phyloP scores from a whole-genome alignment of 2,888 invertebrate genomes.

The Ennomos fuscantarius region DNA sequence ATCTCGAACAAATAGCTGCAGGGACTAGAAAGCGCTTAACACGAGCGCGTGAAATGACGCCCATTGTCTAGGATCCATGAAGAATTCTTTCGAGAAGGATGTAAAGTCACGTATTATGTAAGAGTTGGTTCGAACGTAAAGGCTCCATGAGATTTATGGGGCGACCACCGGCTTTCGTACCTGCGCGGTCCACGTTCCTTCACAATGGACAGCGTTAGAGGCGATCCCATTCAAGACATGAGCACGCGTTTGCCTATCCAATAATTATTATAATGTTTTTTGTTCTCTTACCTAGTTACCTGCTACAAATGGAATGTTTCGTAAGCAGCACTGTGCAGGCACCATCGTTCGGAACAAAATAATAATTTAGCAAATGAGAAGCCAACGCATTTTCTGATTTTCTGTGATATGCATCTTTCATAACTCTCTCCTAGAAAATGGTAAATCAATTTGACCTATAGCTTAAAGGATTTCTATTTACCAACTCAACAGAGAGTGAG shows the following conservation, averaged over 20 bases:
- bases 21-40: conserved; percentile 52
- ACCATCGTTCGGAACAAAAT: no score
- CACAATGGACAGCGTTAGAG: conserved; percentile 58
- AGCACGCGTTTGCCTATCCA: conserved; percentile 46
- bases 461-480: conserved; percentile 52
- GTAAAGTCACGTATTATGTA: conserved; percentile 31
- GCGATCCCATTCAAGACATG: conserved; percentile 57
- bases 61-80: conserved; percentile 51
- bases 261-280: conserved; percentile 21
- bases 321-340: no score
- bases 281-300: conserved; percentile 3
- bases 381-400: background rate
- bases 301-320: conserved; percentile 1
- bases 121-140: conserved; percentile 34
- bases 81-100: conserved; percentile 40
- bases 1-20: conserved; percentile 54
- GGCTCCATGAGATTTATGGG: conserved; percentile 52
- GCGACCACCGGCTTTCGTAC: conserved; percentile 58
- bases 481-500: conserved; percentile 45
- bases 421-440: conserved; percentile 33
- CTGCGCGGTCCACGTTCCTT: conserved; percentile 60
- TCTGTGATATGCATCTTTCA: background rate
- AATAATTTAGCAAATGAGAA: conserved; percentile 1
- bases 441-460: conserved; percentile 41
- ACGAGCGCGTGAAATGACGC: conserved; percentile 57